Percentiles rank a stretch among this genome's conserved stretches.
These are phyloP conservation scores for Apodemia zela DNA, from an alignment of 2,888 invertebrate genomes.

Conservation along the genomic window DNA sequence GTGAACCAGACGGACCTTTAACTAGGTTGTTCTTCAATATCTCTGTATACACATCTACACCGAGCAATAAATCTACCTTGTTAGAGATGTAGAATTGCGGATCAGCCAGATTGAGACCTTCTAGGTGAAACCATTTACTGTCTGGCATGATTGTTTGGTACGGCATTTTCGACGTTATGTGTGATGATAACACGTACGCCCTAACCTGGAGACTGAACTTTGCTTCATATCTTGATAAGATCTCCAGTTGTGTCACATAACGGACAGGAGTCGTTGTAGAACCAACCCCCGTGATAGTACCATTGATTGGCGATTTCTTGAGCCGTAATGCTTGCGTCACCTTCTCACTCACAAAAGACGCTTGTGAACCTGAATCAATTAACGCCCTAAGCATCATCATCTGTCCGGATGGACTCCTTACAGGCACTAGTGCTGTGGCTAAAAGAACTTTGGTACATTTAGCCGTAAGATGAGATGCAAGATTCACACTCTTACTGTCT, in stretches of 20 bases:
- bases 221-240: constrained; percentile 12
- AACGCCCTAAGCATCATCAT: constrained; percentile 31
- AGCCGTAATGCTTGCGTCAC: constrained; percentile 25
- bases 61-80: constrained; percentile 33
- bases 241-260: constrained; percentile 21
- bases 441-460: constrained; percentile 27
- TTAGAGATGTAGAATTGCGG: constrained; percentile 28
- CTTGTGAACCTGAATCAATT: constrained; percentile 35
- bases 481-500: background rate
- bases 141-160: constrained; percentile 15
- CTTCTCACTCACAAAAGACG: constrained; percentile 30
- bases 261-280: constrained; percentile 28
- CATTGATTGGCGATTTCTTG: constrained; percentile 14
- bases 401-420: constrained; percentile 27
- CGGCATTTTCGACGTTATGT: constrained; percentile 16
- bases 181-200: constrained; percentile 16
- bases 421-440: constrained; percentile 34
- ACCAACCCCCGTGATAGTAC: constrained; percentile 29
- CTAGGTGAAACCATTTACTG: constrained; percentile 25
- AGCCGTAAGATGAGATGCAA: constrained; percentile 24
- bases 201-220: constrained; percentile 14
- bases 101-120: constrained; percentile 32
- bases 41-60: constrained; percentile 24
- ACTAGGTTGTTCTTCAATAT: constrained; percentile 10
- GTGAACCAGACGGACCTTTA: constrained; percentile 7